phyloP scores from a whole-genome alignment of 2,113 vertebrate genomes.

The Marcusenius ussheri region DNA sequence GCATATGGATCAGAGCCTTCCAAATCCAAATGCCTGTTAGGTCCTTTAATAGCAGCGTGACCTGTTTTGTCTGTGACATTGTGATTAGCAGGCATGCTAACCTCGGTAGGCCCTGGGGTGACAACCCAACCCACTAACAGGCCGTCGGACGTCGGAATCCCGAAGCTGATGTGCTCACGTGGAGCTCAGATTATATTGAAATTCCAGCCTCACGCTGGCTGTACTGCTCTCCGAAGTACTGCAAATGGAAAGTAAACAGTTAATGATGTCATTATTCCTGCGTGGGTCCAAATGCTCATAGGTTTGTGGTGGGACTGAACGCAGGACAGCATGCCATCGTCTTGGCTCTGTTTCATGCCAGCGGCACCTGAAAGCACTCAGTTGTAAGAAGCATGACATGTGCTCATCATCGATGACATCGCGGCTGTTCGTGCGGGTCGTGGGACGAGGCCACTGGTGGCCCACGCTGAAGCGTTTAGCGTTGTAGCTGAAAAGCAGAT shows the following conservation, averaged over 20 bases:
- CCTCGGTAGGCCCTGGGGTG: not conserved
- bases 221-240: not conserved
- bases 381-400: not conserved
- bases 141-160: not conserved
- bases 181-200: not conserved
- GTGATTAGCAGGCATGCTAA: not conserved
- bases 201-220: not conserved
- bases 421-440: not conserved
- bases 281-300: not conserved
- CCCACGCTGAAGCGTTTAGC: not conserved
- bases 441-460: not conserved
- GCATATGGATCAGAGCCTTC: not conserved
- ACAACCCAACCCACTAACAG: not conserved
- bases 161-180: not conserved
- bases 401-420: not conserved
- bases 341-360: not conserved
- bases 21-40: not conserved
- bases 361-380: not conserved
- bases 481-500: not conserved
- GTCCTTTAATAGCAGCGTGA: not conserved
- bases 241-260: not conserved
- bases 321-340: not conserved
- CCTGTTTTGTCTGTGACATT: not conserved
- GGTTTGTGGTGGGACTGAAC: not conserved
- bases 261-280: not conserved